phyloP scores from a whole-genome alignment of 2,888 invertebrate genomes.

The Agriopis marginaria region DNA sequence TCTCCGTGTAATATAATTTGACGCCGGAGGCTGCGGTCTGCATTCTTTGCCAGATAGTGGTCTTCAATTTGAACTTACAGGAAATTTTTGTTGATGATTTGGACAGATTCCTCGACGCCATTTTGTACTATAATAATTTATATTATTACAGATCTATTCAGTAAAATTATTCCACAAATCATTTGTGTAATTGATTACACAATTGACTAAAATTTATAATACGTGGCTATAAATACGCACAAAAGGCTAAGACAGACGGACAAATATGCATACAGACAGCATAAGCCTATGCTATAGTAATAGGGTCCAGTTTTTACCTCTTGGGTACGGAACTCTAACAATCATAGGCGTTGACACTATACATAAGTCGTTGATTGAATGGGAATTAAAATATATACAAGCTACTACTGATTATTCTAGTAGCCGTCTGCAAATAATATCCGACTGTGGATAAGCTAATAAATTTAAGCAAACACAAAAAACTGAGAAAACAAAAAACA shows the following conservation, averaged over 20 bases:
- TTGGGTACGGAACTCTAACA: too few species aligned
- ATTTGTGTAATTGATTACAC: too few species aligned
- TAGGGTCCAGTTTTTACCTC: too few species aligned
- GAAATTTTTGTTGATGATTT: constrained; percentile 14
- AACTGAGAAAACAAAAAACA: neutral
- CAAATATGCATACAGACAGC: too few species aligned
- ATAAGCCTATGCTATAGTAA: too few species aligned
- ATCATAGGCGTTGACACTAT: neutral
- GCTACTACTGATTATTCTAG: neutral
- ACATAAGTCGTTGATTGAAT: neutral
- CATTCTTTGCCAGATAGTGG: constrained; percentile 65
- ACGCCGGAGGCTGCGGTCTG: constrained; percentile 67
- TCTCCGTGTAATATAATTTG: constrained; percentile 69
- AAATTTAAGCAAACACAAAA: neutral
- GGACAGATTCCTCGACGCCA: neutral
- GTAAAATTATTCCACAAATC: neutral
- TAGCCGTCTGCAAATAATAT: neutral
- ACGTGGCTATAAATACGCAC: too few species aligned
- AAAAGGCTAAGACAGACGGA: too few species aligned
- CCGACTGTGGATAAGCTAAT: neutral
- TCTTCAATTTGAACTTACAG: constrained; percentile 15
- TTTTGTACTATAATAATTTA: too few species aligned
- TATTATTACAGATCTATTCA: neutral
- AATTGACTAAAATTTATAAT: too few species aligned
- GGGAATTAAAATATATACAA: neutral